Conservation (phyloP, 2,888 invertebrate genomes). For the Philereme vetulata region DNA sequence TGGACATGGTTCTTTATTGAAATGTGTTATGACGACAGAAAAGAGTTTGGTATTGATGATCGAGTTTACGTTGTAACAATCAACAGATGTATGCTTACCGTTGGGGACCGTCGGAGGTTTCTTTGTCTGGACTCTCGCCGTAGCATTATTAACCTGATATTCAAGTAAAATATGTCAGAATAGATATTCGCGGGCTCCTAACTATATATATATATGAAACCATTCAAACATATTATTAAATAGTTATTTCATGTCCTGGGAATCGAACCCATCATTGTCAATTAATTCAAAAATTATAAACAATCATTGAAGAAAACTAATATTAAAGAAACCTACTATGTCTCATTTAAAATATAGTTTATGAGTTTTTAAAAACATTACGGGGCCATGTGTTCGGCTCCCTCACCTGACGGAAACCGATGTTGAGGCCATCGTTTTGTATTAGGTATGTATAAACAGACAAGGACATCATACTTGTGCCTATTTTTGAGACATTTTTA, state of each 20-base stretch:
- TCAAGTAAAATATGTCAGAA: slow-evolving; percentile 68
- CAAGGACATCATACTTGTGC: slow-evolving; percentile 6
- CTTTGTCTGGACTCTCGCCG: slow-evolving; percentile 99
- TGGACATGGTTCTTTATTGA: slow-evolving; percentile 20
- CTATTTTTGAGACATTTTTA: slow-evolving; percentile 21
- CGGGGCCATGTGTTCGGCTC: slow-evolving; percentile 13
- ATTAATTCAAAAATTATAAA: slow-evolving; percentile 8
- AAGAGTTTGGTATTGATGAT: slow-evolving; percentile 19
- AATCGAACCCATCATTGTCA: slow-evolving; percentile 50
- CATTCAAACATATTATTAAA: slow-evolving; percentile 40
- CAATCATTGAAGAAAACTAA: background rate
- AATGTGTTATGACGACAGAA: slow-evolving; percentile 29
- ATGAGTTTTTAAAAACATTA: slow-evolving; percentile 1
- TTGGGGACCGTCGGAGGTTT: slow-evolving; percentile 96
- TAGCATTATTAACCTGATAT: slow-evolving; percentile 98
- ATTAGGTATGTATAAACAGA: background rate
- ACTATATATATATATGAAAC: slow-evolving; percentile 49
- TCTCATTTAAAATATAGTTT: background rate
- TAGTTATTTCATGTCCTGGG: slow-evolving; percentile 34
- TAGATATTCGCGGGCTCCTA: slow-evolving; percentile 42
- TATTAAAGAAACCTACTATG: background rate
- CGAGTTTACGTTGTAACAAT: slow-evolving; percentile 18
- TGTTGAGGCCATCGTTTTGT: slow-evolving; percentile 11
- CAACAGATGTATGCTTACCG: slow-evolving; percentile 85
- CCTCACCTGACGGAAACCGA: slow-evolving; percentile 9